These are phyloP conservation scores for Acronicta leporina DNA, from an alignment of 2,888 invertebrate species.

Conservation along the genomic window DNA sequence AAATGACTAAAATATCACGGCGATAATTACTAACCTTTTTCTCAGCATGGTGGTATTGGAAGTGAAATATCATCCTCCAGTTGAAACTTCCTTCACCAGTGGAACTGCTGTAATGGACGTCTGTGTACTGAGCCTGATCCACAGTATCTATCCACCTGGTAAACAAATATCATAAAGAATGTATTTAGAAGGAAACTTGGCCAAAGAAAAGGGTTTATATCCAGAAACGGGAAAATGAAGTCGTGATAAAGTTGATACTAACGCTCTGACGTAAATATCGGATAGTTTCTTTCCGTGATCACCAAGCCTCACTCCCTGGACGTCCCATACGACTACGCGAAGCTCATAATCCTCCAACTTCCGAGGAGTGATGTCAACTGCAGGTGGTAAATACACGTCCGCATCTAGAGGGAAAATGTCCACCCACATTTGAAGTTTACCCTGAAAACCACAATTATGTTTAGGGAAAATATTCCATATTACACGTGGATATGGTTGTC, in stretches of 20 bases:
- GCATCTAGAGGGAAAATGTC: slow-evolving; percentile 93
- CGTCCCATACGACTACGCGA: slow-evolving; percentile 91
- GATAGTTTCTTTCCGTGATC: slow-evolving; percentile 92
- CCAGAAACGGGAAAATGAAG: background rate
- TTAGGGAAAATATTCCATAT: too few species aligned
- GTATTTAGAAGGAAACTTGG: too few species aligned
- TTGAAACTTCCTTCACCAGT: slow-evolving; percentile 96
- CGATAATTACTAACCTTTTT: slow-evolving; percentile 85
- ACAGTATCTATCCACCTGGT: slow-evolving; percentile 91
- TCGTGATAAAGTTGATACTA: slow-evolving; percentile 54
- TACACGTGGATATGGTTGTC: too few species aligned
- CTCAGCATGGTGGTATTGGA: slow-evolving; percentile 93
- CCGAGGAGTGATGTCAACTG: slow-evolving; percentile 93
- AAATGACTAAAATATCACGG: too few species aligned
- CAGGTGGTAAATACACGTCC: slow-evolving; percentile 90
- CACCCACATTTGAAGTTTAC: slow-evolving; percentile 96
- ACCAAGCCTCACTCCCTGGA: slow-evolving; percentile 89
- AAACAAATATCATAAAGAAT: slow-evolving; percentile 6
- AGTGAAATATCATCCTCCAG: slow-evolving; percentile 96
- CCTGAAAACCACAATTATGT: slow-evolving; percentile 84
- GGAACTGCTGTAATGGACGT: slow-evolving; percentile 94
- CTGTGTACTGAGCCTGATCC: slow-evolving; percentile 93
- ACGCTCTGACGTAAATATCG: slow-evolving; percentile 94
- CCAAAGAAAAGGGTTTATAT: background rate
- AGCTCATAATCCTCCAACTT: slow-evolving; percentile 92